A percentile compares a stretch with the other conserved stretches of the same genome.
Conservation (phyloP, 2,113 vertebrate species). For the Stegostoma tigrinum region DNA sequence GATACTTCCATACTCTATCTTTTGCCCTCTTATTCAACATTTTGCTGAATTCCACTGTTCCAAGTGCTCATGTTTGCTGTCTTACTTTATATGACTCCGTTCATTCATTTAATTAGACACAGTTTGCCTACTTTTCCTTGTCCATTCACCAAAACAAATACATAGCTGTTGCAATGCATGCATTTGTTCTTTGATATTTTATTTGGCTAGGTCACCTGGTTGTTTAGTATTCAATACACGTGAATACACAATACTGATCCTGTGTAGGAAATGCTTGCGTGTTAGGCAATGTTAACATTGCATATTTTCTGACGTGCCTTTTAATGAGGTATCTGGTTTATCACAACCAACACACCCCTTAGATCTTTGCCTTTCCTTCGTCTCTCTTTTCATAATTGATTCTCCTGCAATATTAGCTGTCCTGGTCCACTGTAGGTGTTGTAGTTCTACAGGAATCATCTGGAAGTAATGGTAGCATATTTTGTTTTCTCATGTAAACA, state of each 20-base stretch:
- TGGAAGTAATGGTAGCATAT: neutral
- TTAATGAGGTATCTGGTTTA: neutral
- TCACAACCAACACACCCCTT: neutral
- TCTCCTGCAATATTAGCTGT: neutral
- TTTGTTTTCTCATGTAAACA: neutral
- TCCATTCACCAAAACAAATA: no score
- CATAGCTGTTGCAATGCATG: no score
- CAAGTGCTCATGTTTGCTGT: no score
- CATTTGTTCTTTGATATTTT: neutral
- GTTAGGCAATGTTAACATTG: constrained; percentile 31
- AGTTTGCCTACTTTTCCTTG: no score
- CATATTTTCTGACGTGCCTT: no score
- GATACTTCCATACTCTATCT: no score
- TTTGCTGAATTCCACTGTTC: no score
- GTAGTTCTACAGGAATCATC: neutral
- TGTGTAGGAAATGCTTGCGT: constrained; percentile 57
- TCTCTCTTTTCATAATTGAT: no score
- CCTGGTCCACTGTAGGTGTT: neutral
- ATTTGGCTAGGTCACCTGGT: neutral
- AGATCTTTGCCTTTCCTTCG: no score
- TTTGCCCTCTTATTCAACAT: no score
- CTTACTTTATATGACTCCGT: no score
- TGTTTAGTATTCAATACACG: constrained; percentile 50
- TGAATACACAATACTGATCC: constrained; percentile 58
- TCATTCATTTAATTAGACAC: no score